phyloP scores from a whole-genome alignment of 2,797 vertebrate genomes.

The Eulemur coronatus region DNA sequence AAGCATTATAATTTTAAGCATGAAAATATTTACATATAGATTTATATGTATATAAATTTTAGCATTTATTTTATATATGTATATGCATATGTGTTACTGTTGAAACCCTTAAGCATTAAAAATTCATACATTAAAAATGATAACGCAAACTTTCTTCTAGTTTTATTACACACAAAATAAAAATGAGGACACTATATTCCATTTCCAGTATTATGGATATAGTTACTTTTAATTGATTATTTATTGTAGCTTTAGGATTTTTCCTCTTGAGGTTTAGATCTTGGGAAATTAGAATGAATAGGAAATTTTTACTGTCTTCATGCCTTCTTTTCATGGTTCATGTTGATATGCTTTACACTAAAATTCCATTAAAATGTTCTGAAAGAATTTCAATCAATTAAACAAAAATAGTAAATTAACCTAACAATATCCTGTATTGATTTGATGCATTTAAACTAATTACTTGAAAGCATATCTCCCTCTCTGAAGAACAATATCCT shows the following conservation, averaged over 20 bases:
- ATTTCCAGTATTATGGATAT: neutral
- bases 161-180: neutral
- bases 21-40: neutral
- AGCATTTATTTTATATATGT: neutral
- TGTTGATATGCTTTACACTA: neutral
- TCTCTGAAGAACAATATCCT: slow-evolving; percentile 45
- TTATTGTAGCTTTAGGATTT: neutral
- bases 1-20: neutral
- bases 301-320: neutral
- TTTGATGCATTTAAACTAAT: slow-evolving; percentile 62
- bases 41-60: neutral
- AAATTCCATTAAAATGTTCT: neutral
- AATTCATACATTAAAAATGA: neutral
- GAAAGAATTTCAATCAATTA: slow-evolving; percentile 43
- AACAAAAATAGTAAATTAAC: slow-evolving; percentile 49
- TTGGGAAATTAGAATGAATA: neutral
- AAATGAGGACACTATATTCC: neutral
- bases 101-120: neutral
- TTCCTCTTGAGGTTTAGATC: neutral
- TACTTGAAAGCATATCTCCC: slow-evolving; percentile 47
- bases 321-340: neutral
- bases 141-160: neutral
- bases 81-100: neutral
- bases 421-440: slow-evolving; percentile 56
- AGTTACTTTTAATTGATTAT: neutral